Base-by-base conservation (phyloP, 2,888 invertebrate genomes). In the Yponomeuta cagnagella region DNA sequence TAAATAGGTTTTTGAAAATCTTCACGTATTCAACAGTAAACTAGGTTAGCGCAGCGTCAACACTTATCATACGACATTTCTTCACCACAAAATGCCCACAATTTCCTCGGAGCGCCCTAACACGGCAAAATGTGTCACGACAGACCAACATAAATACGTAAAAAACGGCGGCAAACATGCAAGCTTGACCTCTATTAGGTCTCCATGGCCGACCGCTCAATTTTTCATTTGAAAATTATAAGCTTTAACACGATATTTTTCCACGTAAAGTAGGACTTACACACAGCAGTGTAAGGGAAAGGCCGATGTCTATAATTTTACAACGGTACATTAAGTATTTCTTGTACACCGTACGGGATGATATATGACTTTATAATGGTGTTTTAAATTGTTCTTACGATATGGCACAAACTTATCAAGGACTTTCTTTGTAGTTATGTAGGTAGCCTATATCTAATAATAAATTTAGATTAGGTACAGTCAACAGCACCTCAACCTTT, bases 171-270 rank as follows among this genome's bases (percentile, higher is more conserved):
- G 52, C 52, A 58, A 58, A 58, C 52, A 58, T 58, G 52, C 52
- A 58, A 58, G 52, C 52, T 58, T 58, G 52, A 58, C 52, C 52
- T 58, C 52, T 58, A 58, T 58, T 58, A 15, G 52, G 52, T 58
- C 1, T 58, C 52, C 52, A 58, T 5, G 52, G 52, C 52, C 52
- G 52, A 12, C 15, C 52, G 52, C 52, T 58, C 52, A 58, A 58
- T 58, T 58, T 58, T 58, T 58, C 52, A 58, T 58, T 58, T 15
- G 52, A 58, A 58, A 58, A 58, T 58, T 58, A 58, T 58, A 58
- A 58, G 15, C 52, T 58, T 58, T 58, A 15, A 58, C 52, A 58
- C 15, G 52, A 58, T 15, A 15, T 58, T 15, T 58, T 58, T 12
- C 6, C 12, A 58, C 15, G 15, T 58, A 15, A 58, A 58, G 43